Conservation (phyloP, 2,797 vertebrate genomes). For the Lateolabrax maculatus region DNA sequence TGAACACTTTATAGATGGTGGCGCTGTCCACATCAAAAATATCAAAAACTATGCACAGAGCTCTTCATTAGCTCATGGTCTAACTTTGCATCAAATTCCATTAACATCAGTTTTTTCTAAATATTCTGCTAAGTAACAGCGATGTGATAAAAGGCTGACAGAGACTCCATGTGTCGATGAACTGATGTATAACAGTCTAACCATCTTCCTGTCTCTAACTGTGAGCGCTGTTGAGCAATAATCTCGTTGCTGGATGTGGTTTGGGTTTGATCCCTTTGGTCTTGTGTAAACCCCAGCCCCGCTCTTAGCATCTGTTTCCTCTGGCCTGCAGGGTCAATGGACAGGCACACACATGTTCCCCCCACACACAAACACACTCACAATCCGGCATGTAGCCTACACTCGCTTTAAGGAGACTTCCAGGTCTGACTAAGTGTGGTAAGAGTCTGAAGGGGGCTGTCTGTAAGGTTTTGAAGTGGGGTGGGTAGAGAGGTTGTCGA, state of each 20-base stretch:
- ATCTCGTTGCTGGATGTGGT: constrained; percentile 43
- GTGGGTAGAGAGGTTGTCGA: constrained; percentile 21
- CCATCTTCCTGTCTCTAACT: constrained; percentile 43
- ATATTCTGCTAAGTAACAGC: neutral
- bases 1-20: neutral
- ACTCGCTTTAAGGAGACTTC: constrained; percentile 7
- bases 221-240: constrained; percentile 52
- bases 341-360: constrained; percentile 3
- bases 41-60: no score
- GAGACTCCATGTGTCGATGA: neutral
- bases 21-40: neutral
- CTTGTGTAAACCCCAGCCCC: constrained; percentile 51
- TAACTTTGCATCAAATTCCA: neutral
- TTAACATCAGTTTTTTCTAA: no score
- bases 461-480: constrained; percentile 18
- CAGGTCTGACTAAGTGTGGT: constrained; percentile 23
- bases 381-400: neutral
- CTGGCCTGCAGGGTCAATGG: constrained; percentile 36
- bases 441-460: constrained; percentile 17
- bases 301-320: constrained; percentile 72
- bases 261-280: constrained; percentile 47
- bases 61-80: neutral
- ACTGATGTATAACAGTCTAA: neutral
- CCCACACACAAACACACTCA: constrained; percentile 4
- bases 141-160: neutral